These are phyloP conservation scores for Poecile atricapillus DNA, from an alignment of 2,113 vertebrate genomes.

Conservation along the genomic window DNA sequence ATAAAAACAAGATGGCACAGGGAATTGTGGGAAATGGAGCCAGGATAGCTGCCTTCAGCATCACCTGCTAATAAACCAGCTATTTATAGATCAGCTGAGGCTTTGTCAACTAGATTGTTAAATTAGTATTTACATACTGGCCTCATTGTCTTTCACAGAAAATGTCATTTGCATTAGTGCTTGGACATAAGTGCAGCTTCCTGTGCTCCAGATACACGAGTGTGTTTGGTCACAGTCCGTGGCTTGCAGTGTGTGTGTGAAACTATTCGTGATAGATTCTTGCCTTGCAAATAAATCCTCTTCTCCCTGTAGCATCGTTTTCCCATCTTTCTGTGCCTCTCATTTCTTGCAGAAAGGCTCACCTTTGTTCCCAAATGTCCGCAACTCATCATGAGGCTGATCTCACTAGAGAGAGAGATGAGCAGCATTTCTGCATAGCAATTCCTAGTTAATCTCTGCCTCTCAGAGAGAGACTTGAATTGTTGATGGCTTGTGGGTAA, in stretches of 20 bases:
- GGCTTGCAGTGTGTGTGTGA: background rate
- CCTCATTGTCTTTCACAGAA: conserved; percentile 24
- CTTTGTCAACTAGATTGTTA: conserved; percentile 46
- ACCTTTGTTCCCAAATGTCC: conserved; percentile 50
- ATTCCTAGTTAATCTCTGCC: conserved; percentile 64
- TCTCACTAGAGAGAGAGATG: background rate
- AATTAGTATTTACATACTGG: conserved; percentile 60
- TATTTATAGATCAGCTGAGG: conserved; percentile 53
- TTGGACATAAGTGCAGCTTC: background rate
- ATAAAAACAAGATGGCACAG: conserved; percentile 14
- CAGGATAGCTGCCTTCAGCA: conserved; percentile 33
- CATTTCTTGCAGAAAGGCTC: conserved; percentile 24
- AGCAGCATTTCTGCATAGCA: conserved; percentile 45
- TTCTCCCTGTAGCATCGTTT: background rate
- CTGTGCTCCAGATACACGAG: background rate
- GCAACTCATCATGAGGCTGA: conserved; percentile 24
- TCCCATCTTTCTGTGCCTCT: background rate
- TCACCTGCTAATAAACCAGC: conserved; percentile 48
- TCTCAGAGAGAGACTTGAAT: conserved; percentile 41
- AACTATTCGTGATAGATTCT: background rate
- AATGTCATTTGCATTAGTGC: conserved; percentile 46
- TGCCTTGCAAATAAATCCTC: conserved; percentile 16
- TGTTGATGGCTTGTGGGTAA: conserved; percentile 62
- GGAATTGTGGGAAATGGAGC: conserved; percentile 30
- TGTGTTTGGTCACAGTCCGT: background rate